Conservation (phyloP, 2,797 vertebrate genomes). For the Channallabes apus region DNA sequence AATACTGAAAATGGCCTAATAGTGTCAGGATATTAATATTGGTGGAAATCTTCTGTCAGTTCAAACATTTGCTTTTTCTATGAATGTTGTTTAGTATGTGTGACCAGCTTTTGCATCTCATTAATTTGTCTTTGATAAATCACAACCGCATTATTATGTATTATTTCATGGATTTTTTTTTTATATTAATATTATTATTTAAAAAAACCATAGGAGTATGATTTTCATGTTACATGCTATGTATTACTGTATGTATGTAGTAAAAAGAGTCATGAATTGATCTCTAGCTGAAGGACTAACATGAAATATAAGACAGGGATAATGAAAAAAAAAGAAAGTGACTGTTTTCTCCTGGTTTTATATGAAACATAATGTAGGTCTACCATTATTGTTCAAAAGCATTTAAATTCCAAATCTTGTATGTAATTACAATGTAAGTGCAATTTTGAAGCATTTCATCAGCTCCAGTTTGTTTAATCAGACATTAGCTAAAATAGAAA, state of each 20-base stretch:
- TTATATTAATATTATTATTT: too few species aligned
- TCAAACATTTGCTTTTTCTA: not conserved
- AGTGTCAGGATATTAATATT: not conserved
- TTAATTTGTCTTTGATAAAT: not conserved
- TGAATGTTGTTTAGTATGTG: not conserved
- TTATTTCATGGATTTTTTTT: not conserved
- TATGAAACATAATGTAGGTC: not conserved
- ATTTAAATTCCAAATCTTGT: not conserved
- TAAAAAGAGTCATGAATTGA: too few species aligned
- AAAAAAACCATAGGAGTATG: not conserved
- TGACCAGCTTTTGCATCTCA: not conserved
- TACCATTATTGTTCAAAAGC: not conserved
- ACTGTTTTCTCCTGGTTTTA: not conserved
- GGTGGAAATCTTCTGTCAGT: not conserved
- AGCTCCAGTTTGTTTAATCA: not conserved
- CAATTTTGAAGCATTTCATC: not conserved
- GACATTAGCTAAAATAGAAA: not conserved
- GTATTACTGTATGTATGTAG: not conserved
- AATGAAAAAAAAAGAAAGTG: not conserved
- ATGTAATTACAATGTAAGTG: not conserved
- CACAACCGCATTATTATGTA: too few species aligned
- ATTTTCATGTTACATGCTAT: not conserved
- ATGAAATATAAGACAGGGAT: not conserved
- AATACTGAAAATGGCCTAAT: not conserved
- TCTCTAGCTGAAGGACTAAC: not conserved